Conservation (phyloP, 2,888 invertebrate species). For the Desoria tigrina region DNA sequence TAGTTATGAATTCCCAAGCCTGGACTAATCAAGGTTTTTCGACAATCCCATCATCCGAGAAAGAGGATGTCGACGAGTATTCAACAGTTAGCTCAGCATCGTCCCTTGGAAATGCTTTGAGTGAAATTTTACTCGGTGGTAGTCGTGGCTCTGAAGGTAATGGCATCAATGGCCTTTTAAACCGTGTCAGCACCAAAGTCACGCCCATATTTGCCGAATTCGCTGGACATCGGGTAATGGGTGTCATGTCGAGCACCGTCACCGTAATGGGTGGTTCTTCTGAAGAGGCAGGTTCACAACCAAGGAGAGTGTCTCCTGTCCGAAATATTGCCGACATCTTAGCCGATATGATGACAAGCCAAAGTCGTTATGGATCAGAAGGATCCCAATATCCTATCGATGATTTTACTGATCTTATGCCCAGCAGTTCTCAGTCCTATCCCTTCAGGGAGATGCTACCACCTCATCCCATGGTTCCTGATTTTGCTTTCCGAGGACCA, state of each 20-base stretch:
- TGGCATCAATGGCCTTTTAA: too few relatives aligned
- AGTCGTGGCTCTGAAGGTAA: slow-evolving; percentile 4
- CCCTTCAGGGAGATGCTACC: slow-evolving; percentile 10
- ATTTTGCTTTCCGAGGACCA: not conserved
- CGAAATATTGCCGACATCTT: slow-evolving; percentile 49
- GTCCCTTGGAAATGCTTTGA: slow-evolving; percentile 34
- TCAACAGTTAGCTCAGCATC: not conserved
- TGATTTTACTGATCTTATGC: slow-evolving; percentile 49
- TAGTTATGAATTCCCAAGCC: slow-evolving; percentile 51
- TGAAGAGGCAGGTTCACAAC: slow-evolving; percentile 27
- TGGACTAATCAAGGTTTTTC: slow-evolving; percentile 35
- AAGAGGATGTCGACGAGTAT: slow-evolving; percentile 14
- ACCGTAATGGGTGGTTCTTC: slow-evolving; percentile 36
- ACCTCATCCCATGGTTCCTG: slow-evolving; percentile 20
- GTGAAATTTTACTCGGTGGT: slow-evolving; percentile 31
- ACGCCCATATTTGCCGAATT: slow-evolving; percentile 46
- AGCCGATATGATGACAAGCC: slow-evolving; percentile 49
- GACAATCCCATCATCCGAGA: not conserved
- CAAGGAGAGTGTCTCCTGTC: slow-evolving; percentile 16
- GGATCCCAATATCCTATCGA: slow-evolving; percentile 24
- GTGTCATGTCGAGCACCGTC: slow-evolving; percentile 43
- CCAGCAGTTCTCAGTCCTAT: slow-evolving; percentile 45
- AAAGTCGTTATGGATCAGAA: slow-evolving; percentile 18
- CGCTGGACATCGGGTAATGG: slow-evolving; percentile 44
- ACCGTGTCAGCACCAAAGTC: slow-evolving; percentile 36